Percentiles rank a stretch among this genome's conserved stretches.
Evolutionary conservation across 2,113 vertebrate species (phyloP).

Genomic region (Anthoscopus minutus): DNA sequence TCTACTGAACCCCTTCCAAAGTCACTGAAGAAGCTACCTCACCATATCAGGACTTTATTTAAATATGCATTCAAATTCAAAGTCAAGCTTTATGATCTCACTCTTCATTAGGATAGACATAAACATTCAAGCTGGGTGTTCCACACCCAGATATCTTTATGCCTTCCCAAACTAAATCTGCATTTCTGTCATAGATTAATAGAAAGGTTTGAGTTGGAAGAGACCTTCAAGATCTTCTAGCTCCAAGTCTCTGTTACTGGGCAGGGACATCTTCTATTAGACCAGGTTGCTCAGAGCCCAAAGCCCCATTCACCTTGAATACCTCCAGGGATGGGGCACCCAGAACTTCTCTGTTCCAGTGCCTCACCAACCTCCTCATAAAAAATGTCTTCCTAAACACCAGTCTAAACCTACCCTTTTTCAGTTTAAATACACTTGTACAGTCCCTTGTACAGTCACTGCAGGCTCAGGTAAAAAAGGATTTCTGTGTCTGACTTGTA

Average conservation of each 20-base stretch:
- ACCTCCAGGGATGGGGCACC: not conserved
- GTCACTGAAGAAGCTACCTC: not conserved
- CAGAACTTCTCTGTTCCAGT: not conserved
- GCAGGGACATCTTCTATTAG: not conserved
- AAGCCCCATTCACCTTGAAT: not conserved
- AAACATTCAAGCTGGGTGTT: not conserved
- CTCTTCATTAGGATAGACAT: not conserved
- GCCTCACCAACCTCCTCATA: fast-evolving
- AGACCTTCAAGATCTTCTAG: not conserved
- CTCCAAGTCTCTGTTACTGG: not conserved
- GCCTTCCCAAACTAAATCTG: not conserved
- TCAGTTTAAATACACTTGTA: not conserved
- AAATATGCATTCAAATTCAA: not conserved
- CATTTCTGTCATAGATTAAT: not conserved
- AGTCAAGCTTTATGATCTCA: not conserved
- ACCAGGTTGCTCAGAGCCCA: not conserved
- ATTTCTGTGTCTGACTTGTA: not conserved
- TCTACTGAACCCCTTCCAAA: not conserved
- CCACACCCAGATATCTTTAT: not conserved
- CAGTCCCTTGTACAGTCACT: not conserved
- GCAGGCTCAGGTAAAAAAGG: not conserved
- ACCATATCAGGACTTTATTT: not conserved
- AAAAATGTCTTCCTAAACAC: not conserved
- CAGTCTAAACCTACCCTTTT: not conserved
- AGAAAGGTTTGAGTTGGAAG: not conserved